phyloP scores from a whole-genome alignment of 2,888 invertebrate genomes.

The Acronicta psi region DNA sequence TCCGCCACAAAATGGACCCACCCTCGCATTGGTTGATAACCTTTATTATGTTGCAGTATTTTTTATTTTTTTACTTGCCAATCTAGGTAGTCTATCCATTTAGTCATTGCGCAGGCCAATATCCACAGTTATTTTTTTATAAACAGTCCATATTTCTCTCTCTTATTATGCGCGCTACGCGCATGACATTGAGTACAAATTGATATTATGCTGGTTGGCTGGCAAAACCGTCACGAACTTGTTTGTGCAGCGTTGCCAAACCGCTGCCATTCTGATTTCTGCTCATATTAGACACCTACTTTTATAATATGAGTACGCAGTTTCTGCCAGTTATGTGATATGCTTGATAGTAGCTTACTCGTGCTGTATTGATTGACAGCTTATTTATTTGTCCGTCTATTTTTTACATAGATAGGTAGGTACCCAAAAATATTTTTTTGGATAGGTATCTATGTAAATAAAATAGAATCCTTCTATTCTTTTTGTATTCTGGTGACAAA shows the following conservation, averaged over 20 bases:
- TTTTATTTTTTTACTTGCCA: constrained; percentile 6
- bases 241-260: constrained; percentile 57
- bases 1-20: constrained; percentile 35
- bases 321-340: constrained; percentile 42
- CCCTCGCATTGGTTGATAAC: constrained; percentile 8
- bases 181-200: constrained; percentile 53
- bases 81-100: constrained; percentile 15
- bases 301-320: not conserved
- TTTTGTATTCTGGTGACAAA: too few relatives aligned
- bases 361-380: constrained; percentile 28
- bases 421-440: too few relatives aligned
- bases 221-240: constrained; percentile 45
- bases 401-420: too few relatives aligned
- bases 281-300: constrained; percentile 31
- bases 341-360: constrained; percentile 32
- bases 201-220: constrained; percentile 47
- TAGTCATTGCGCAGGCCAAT: constrained; percentile 19
- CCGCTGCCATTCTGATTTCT: constrained; percentile 51
- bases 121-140: constrained; percentile 8
- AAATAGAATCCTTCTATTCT: too few relatives aligned
- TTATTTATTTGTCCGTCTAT: not conserved
- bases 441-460: too few relatives aligned
- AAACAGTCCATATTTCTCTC: constrained; percentile 13
- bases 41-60: not conserved
- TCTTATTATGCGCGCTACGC: constrained; percentile 4